Evolutionary conservation across 1,140 invertebrate genomes (phyloP), one percentile per base, ranked within the genome.

Genomic region (Sweltsa coloradensis): DNA sequence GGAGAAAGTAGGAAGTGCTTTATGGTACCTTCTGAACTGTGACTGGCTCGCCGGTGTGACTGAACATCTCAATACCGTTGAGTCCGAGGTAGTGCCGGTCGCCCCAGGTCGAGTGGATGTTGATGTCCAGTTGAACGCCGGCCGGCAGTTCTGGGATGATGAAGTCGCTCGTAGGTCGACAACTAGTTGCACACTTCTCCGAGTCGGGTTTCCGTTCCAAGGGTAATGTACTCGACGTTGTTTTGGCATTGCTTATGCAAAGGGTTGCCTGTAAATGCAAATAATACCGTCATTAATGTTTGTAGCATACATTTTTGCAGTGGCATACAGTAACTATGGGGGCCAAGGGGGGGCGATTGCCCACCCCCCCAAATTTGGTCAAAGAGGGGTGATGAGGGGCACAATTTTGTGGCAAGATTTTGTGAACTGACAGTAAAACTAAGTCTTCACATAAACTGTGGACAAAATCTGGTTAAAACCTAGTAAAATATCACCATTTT

Each of bases 101-200:
- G n/a, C 85, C 85, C 86, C 86, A 89, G 16, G 85, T 88, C 4
- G 70, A 75, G 34, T 72, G 66, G 51, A 89, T 83, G 58, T 82
- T 76, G 22, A 89, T 66, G 45, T 75, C 71, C 47, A 89, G 60
- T 41, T 74, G 57, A 55, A 71, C 64, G 11, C 85, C 85, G 53
- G 60, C 64, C 1, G 85, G 85, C 47, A 87, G 63, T 65, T 85
- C 80, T 0, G 85, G 85, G 51, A 89, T 85, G 22, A 70, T 61
- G 47, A 70, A 70, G 45, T 64, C 57, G n/a, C 44, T 6, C 7
- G 29, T 29, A 40, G 27, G 13, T 40, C 16, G n/a, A 16, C 27
- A 29, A 31, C 6, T n/a, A 42, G 41, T 23, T n/a, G 6, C 11
- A 5, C 27, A 2, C 3, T 18, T 44, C 13, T 13, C 7, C 13